Conservation (phyloP, 2,113 vertebrate species). For the Tylochromis polylepis region DNA sequence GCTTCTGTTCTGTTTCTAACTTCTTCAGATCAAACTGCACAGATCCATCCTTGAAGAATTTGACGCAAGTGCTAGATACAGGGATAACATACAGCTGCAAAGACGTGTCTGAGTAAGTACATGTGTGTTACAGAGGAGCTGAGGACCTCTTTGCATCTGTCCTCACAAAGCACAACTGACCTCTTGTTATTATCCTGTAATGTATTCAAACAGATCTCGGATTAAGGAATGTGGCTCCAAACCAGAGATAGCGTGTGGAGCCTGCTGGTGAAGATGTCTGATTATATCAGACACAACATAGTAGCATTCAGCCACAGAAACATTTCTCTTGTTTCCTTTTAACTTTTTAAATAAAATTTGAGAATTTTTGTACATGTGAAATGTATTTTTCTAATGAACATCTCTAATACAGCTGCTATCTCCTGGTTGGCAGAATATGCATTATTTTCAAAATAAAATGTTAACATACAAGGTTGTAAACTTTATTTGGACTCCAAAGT, state of each 20-base stretch:
- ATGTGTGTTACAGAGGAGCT: too few species aligned
- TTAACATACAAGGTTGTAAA: background rate
- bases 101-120: too few species aligned
- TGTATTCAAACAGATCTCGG: too few species aligned
- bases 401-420: background rate
- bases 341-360: background rate
- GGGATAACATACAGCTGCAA: too few species aligned
- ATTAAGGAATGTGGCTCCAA: too few species aligned
- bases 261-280: too few species aligned
- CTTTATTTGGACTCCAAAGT: background rate
- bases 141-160: too few species aligned
- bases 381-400: background rate
- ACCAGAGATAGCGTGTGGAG: too few species aligned
- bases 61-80: too few species aligned
- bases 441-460: background rate
- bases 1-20: accelerated
- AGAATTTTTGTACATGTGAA: background rate
- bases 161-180: too few species aligned
- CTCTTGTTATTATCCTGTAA: too few species aligned
- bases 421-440: background rate
- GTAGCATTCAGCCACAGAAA: background rate
- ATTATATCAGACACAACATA: too few species aligned
- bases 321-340: background rate
- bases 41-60: slow-evolving; percentile 38
- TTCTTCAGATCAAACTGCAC: slow-evolving; percentile 53